Percentiles rank a stretch among this genome's conserved stretches.
Conservation (phyloP, 2,888 invertebrate species). For the Lepeophtheirus nordmannii region DNA sequence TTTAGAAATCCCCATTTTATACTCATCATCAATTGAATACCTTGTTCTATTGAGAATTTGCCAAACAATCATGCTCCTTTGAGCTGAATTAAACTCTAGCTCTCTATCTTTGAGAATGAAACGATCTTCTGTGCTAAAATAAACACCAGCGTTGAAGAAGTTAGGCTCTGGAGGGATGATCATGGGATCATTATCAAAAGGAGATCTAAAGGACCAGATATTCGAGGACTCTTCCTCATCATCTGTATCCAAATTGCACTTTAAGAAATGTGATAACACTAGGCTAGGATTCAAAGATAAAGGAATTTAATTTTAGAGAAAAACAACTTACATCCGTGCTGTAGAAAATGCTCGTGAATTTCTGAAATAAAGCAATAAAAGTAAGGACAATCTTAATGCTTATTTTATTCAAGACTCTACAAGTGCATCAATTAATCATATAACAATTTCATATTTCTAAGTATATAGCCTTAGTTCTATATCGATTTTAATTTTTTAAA, state of each 20-base stretch:
- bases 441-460: neutral
- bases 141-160: conserved; percentile 27
- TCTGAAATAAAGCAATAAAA: neutral
- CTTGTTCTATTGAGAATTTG: conserved; percentile 67
- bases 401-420: too few species aligned
- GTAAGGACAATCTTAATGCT: too few species aligned
- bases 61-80: conserved; percentile 75
- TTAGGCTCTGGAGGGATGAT: conserved; percentile 28
- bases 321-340: neutral
- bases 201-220: neutral
- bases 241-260: neutral
- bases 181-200: conserved; percentile 23
- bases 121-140: conserved; percentile 32
- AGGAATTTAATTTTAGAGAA: neutral
- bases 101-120: conserved; percentile 75
- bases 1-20: conserved; percentile 61
- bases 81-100: conserved; percentile 68
- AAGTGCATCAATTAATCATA: too few species aligned
- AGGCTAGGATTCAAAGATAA: neutral
- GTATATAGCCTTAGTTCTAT: neutral
- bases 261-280: neutral
- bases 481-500: neutral
- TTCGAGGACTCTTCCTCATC: neutral
- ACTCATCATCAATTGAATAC: conserved; percentile 35
- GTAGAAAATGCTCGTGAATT: conserved; percentile 3